Base-by-base conservation (phyloP, 2,113 vertebrate genomes). In the Sebastes schlegelii region DNA sequence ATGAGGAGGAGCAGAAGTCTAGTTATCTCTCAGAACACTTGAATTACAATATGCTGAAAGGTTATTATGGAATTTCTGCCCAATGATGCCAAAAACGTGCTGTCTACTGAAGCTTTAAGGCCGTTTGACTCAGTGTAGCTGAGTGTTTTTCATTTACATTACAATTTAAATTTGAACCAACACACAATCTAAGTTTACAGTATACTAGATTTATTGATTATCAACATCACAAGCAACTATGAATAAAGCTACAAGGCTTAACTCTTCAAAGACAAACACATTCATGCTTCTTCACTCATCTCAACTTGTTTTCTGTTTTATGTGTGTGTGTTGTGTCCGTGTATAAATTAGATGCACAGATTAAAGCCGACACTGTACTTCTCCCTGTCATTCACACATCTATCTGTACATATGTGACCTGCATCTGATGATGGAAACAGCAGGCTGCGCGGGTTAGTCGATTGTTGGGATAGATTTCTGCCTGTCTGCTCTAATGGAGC, bases 401-500 rank as follows among this genome's bases (percentile, higher is more conserved):
- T 43, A 42, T 62, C 45, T 52, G 61, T 4, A 13, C 69, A 16
- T 26, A 19, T 26, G 66, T 42, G 84, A 71, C 66, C 65, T 54
- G 68, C 63, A 42, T 64, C 14, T 42, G 73, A 67, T 9, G 61
- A 70, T 26, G 7, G 21, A 68, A 71, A 54, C 42, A n/a, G 86
- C 72, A 4, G 54, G 72, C 46, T 0, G 57, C 11, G 1, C 54
- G 23, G 61, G 66, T 43, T n/a, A 70, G 82, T 75, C 63, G 40
- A 83, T 86, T 19, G 72, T 46, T 4, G 82, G 69, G 79, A 80
- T 81, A 23, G 77, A 90, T 90, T 85, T 83, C 66, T 23, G 79
- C 6, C n/a, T 5, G 0, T 69, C 10, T 55, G 79, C 82, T 87
- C 84, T 81, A 71, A 77, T 51, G 74, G 86, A 90, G 82, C 84